A percentile compares a stretch with the other conserved stretches of the same genome.
Evolutionary conservation across 1,140 invertebrate species (phyloP).

Genomic region (Rhopalosiphum maidis): DNA sequence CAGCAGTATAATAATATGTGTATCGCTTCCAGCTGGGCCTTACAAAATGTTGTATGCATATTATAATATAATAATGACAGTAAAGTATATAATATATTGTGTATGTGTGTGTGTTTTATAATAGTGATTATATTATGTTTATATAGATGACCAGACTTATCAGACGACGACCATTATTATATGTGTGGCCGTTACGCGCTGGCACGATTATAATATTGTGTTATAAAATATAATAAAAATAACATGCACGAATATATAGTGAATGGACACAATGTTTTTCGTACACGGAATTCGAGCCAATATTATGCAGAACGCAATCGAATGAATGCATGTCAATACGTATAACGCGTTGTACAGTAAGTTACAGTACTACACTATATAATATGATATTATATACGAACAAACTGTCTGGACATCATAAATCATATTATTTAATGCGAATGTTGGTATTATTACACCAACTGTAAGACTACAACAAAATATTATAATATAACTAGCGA

Average conservation of each 20-base stretch:
- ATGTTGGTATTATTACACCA: neutral
- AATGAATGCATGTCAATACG: neutral
- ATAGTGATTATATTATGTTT: too few species aligned
- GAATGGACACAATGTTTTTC: neutral
- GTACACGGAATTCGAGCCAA: neutral
- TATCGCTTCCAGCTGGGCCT: slow-evolving; percentile 48
- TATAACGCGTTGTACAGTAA: neutral
- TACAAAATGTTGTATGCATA: slow-evolving; percentile 12
- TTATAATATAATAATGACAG: neutral
- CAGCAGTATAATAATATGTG: neutral
- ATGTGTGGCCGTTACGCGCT: too few species aligned
- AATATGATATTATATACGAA: too few species aligned
- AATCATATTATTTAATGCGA: neutral
- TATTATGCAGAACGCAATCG: neutral
- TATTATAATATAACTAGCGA: neutral
- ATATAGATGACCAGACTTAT: too few species aligned
- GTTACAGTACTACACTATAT: too few species aligned
- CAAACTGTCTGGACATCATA: neutral
- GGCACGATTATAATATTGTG: too few species aligned
- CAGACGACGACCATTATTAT: too few species aligned
- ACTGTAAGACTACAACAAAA: neutral
- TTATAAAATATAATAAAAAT: neutral
- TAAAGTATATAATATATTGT: neutral
- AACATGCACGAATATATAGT: neutral
- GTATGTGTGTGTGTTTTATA: too few species aligned